Evolutionary conservation across 2,888 invertebrate genomes (phyloP).

Genomic region (Penaeus monodon): DNA sequence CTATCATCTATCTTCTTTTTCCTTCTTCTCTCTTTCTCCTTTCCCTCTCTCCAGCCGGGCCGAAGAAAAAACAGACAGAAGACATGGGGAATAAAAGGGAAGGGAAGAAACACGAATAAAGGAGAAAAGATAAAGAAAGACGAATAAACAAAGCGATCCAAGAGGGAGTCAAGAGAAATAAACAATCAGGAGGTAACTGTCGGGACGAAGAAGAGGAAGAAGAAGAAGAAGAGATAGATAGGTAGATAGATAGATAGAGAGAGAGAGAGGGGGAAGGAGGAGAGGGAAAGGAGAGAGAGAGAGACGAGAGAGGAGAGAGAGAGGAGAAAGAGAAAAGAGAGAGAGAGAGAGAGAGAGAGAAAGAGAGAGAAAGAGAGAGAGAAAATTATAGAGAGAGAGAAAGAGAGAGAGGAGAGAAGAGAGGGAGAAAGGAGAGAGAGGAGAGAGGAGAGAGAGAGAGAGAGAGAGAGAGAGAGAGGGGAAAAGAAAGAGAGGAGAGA

Average conservation of each 20-base stretch:
- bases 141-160: not conserved
- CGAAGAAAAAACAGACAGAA: no score
- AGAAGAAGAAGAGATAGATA: no score
- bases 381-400: not conserved
- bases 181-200: constrained; percentile 3
- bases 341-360: not conserved
- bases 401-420: not conserved
- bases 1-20: no score
- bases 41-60: no score
- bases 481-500: not conserved
- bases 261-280: no score
- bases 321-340: no score
- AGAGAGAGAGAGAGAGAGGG: not conserved
- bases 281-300: not conserved
- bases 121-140: not conserved
- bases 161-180: not conserved
- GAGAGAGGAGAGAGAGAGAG: not conserved
- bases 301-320: not conserved
- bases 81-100: no score
- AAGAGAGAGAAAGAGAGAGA: not conserved
- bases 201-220: not conserved
- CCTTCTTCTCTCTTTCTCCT: no score
- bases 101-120: no score
- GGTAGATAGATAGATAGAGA: no score
- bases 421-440: not conserved